Evolutionary conservation across 2,888 invertebrate species (phyloP).

Genomic region (Hermaeophaga mercurialis): DNA sequence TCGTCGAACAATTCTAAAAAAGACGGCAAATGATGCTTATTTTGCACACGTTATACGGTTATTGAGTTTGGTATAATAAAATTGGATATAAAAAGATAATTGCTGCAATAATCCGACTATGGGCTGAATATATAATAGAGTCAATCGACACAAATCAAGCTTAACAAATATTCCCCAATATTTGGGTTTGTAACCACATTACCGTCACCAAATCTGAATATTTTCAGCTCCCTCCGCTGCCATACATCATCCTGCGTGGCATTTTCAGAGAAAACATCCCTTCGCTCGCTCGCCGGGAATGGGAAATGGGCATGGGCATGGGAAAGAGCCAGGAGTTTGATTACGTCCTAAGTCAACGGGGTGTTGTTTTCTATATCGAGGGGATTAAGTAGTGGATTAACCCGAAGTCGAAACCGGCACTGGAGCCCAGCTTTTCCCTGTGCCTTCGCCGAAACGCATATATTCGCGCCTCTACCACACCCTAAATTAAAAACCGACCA

Average conservation of each 20-base stretch:
- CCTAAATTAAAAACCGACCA: conserved; percentile 9
- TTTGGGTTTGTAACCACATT: conserved; percentile 15
- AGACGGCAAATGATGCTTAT: too few species aligned
- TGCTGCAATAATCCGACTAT: too few species aligned
- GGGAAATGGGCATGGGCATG: conserved; percentile 8
- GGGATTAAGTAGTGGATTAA: conserved; percentile 27
- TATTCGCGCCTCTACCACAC: background rate
- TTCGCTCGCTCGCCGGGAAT: conserved; percentile 10
- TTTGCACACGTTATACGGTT: too few species aligned
- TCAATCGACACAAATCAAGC: conserved; percentile 1
- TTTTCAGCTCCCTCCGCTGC: conserved; percentile 13
- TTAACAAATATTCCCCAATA: conserved; percentile 11
- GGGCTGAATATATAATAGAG: background rate
- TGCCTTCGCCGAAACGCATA: background rate
- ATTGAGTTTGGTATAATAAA: too few species aligned
- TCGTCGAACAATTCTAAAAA: too few species aligned
- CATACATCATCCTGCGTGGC: conserved; percentile 16
- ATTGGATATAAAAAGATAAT: too few species aligned
- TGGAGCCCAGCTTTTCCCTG: background rate
- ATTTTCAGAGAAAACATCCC: conserved; percentile 17
- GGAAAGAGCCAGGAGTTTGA: conserved; percentile 21
- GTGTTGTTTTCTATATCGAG: conserved; percentile 30
- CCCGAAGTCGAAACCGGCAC: conserved; percentile 11
- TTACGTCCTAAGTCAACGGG: conserved; percentile 31
- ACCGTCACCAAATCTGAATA: conserved; percentile 17